Percentiles rank a stretch among this genome's conserved stretches.
Evolutionary conservation across 2,888 invertebrate genomes (phyloP).

Genomic region (Myopa testacea): DNA sequence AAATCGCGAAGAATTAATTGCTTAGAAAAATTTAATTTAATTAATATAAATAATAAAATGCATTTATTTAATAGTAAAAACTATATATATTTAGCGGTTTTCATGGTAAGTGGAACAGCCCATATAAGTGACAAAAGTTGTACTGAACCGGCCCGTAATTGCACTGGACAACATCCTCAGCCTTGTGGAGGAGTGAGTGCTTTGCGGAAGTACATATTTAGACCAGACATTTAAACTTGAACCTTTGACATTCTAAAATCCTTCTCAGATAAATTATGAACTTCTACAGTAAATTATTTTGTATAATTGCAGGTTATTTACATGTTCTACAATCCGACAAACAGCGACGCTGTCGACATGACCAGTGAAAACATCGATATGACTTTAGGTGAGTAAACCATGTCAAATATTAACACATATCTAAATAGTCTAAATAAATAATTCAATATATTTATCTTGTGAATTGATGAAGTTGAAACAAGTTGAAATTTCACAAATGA

Average conservation of each 20-base stretch:
- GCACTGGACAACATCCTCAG: not conserved
- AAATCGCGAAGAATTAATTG: conserved; percentile 29
- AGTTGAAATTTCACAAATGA: not conserved
- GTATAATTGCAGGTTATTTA: conserved; percentile 59
- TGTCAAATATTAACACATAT: not conserved
- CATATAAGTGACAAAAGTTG: not conserved
- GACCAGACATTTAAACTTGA: too few relatives aligned
- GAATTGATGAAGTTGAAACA: not conserved
- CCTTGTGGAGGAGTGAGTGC: not conserved
- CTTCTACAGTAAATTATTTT: not conserved
- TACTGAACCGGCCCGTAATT: not conserved
- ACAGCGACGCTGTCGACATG: conserved; percentile 85
- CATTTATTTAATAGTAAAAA: conserved; percentile 56
- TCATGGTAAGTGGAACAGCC: conserved; percentile 55
- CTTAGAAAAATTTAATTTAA: conserved; percentile 46
- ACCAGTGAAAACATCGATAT: conserved; percentile 85
- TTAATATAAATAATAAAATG: conserved; percentile 51
- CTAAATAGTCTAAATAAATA: not conserved
- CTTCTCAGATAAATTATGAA: too few relatives aligned
- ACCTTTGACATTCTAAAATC: too few relatives aligned
- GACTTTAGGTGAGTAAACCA: conserved; percentile 78
- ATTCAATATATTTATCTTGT: not conserved
- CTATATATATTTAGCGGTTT: conserved; percentile 52
- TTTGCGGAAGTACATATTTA: not conserved
- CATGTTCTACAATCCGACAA: conserved; percentile 79